Evolutionary conservation across 1,140 invertebrate species (phyloP), one percentile per base, ranked within the genome.

Genomic region (Meloidogyne exigua): DNA sequence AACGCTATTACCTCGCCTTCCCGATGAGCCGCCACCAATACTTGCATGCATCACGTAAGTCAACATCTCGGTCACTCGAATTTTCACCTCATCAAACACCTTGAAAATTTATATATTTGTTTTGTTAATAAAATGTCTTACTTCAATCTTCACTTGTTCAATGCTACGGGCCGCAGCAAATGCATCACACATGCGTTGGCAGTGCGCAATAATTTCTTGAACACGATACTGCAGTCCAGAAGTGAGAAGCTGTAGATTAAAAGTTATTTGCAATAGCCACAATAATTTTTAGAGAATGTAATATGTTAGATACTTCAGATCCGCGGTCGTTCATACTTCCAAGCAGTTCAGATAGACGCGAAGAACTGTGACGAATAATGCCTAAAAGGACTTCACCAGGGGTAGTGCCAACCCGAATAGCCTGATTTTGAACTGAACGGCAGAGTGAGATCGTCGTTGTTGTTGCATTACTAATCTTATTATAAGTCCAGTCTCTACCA

Each of bases 381-480:
- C 68, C n/a, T 11, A 79, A 26, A 13, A 79, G 78, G 0, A 66
- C 79, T 18, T 77, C 78, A 10, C 71, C 78, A 0, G 78, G 78
- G 23, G 69, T 57, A n/a, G 62, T 67, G 1, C 42, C n/a, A 10
- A 66, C 28, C 13, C 64, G 23, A 32, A n/a, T 73, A n/a, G 78
- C 78, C 36, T 79, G 75, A 23, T 13, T 62, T 23, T 81, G 74
- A n/a, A 80, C 67, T 21, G 64, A 62, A 23, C 44, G 36, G 70
- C 79, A 76, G 23, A 79, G 21, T 2, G 82, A 75, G 36, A 44
- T 36, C 26, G 68, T 64, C n/a, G 69, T 25, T 5, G 70, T 36
- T 1, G 78, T 68, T 9, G 72, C n/a, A n/a, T 79, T 39, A 9
- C 72, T 71, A 44, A 75, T 39, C 39, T 79, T 71, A 23, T 80